phyloP scores from a whole-genome alignment of 2,797 vertebrate species.

The Lacerta agilis region DNA sequence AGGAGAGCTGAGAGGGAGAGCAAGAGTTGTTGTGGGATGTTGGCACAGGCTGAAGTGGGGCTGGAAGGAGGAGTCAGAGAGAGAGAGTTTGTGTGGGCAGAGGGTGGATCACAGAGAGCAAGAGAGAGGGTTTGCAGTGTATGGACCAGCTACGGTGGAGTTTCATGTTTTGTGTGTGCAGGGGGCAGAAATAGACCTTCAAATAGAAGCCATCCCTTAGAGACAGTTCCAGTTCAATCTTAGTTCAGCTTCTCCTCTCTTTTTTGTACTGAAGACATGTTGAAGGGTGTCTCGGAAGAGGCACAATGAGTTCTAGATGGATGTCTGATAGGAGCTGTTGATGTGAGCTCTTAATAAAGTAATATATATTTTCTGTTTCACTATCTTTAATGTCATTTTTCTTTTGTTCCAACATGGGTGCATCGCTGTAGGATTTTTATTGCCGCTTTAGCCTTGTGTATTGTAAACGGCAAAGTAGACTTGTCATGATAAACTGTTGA shows the following conservation, averaged over 20 bases:
- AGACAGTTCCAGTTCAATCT: not conserved
- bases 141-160: too few species aligned
- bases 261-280: constrained; percentile 5
- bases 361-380: constrained; percentile 18
- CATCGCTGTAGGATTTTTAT: constrained; percentile 12
- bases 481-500: not conserved
- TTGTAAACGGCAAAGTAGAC: not conserved
- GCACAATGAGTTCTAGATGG: not conserved
- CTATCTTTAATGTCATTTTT: constrained; percentile 32
- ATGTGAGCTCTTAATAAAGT: constrained; percentile 44
- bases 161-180: not conserved
- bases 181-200: not conserved
- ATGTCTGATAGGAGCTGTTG: not conserved
- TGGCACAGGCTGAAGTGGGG: too few species aligned
- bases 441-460: constrained; percentile 28
- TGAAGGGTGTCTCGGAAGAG: constrained; percentile 9
- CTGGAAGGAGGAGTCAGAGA: too few species aligned
- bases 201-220: not conserved
- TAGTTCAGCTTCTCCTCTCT: not conserved
- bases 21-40: too few species aligned
- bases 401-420: not conserved
- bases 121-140: too few species aligned
- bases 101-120: too few species aligned
- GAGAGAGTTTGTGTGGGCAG: too few species aligned
- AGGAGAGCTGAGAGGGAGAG: too few species aligned